Evolutionary conservation across 1,140 invertebrate genomes (phyloP).

Genomic region (Drosophila pachea): DNA sequence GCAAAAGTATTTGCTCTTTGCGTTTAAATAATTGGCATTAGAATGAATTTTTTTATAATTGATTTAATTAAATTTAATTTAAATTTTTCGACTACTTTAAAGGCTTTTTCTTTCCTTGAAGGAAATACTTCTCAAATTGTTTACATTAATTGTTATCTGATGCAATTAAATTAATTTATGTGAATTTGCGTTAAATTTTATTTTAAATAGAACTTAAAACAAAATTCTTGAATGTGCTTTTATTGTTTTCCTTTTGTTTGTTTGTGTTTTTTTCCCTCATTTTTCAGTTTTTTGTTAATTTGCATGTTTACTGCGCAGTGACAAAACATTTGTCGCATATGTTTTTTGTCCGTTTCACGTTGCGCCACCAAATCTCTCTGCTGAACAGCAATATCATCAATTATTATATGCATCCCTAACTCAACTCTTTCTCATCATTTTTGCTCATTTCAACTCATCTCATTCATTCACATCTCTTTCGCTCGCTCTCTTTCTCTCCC

Average conservation of each 20-base stretch:
- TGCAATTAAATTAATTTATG: conserved; percentile 38
- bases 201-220: conserved; percentile 77
- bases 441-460: conserved; percentile 44
- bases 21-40: conserved; percentile 55
- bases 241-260: conserved; percentile 43
- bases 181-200: conserved; percentile 53
- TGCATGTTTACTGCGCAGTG: conserved; percentile 7
- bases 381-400: conserved; percentile 5
- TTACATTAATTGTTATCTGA: conserved; percentile 38
- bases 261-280: conserved; percentile 47
- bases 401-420: conserved; percentile 25
- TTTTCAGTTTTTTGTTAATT: not conserved
- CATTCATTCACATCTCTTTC: conserved; percentile 48
- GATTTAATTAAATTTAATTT: conserved; percentile 37
- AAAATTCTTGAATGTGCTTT: conserved; percentile 75
- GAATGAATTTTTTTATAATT: conserved; percentile 50
- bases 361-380: conserved; percentile 11
- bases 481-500: conserved; percentile 17
- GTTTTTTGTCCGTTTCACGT: conserved; percentile 29
- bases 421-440: conserved; percentile 59
- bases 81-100: conserved; percentile 62
- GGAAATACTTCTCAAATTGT: conserved; percentile 74
- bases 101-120: conserved; percentile 75
- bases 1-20: conserved; percentile 41
- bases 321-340: conserved; percentile 36